Conservation (phyloP, 2,113 vertebrate genomes). For the Pseudopipra pipra region DNA sequence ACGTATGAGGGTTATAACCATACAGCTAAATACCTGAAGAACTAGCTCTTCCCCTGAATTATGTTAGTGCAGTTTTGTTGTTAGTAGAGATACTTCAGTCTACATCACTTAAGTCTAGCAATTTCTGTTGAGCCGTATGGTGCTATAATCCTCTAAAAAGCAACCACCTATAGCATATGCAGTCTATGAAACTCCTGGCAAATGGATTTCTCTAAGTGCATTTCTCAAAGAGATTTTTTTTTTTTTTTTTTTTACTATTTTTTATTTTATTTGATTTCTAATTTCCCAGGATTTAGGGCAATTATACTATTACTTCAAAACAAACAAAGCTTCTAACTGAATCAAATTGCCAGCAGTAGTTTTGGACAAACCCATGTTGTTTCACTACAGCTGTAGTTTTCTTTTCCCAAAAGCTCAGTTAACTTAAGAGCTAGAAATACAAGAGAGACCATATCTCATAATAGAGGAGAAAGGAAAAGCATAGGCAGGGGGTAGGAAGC, state of each 20-base stretch:
- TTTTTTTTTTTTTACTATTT: neutral
- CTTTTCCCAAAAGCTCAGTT: conserved; percentile 66
- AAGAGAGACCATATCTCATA: conserved; percentile 70
- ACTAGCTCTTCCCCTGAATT: neutral
- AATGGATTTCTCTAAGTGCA: neutral
- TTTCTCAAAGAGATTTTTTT: neutral
- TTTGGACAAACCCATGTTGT: conserved; percentile 73
- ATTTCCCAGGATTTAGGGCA: neutral
- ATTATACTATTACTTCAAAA: conserved; percentile 33
- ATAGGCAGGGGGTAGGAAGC: conserved; percentile 77
- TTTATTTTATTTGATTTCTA: neutral
- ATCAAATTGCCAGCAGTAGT: conserved; percentile 43
- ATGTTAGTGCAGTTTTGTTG: neutral
- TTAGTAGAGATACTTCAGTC: neutral
- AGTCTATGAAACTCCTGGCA: neutral
- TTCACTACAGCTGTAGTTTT: conserved; percentile 66
- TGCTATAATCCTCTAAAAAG: neutral
- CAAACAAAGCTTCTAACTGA: conserved; percentile 4
- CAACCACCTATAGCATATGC: neutral
- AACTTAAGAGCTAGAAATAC: conserved; percentile 76
- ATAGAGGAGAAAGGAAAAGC: conserved; percentile 77
- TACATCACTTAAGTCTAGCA: neutral
- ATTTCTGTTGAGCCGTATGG: neutral
- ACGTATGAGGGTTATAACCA: neutral
- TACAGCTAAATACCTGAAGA: neutral